Conservation (phyloP, 2,113 vertebrate species). For the Hippocampus comes region DNA sequence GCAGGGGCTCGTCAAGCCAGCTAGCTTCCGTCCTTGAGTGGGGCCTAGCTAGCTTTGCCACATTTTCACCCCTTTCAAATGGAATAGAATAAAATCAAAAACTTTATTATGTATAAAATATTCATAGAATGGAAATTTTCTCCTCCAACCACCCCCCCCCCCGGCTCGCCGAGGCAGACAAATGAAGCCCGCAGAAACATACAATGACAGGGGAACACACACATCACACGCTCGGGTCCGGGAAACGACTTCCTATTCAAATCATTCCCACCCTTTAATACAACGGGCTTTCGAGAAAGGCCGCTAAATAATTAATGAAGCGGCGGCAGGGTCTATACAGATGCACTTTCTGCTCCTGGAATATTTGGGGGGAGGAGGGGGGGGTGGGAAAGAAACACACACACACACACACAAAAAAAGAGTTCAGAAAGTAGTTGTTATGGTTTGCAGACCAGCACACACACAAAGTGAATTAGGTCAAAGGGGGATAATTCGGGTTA, state of each 20-base stretch:
- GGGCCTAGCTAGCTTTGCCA: constrained; percentile 42
- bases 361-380: constrained; percentile 47
- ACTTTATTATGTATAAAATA: constrained; percentile 75
- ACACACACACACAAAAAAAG: constrained; percentile 7
- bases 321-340: constrained; percentile 51
- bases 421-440: constrained; percentile 38
- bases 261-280: constrained; percentile 67
- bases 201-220: constrained; percentile 68
- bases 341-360: constrained; percentile 54
- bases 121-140: constrained; percentile 74
- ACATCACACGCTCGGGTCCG: constrained; percentile 59
- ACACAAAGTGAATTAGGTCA: constrained; percentile 30
- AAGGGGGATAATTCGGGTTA: constrained; percentile 29
- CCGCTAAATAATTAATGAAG: constrained; percentile 71
- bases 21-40: constrained; percentile 62
- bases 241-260: constrained; percentile 68
- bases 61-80: constrained; percentile 52
- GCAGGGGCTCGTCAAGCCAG: constrained; percentile 33
- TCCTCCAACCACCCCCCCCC: constrained; percentile 52
- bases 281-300: constrained; percentile 58
- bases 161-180: constrained; percentile 61
- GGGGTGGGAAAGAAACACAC: constrained; percentile 15
- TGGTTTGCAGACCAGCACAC: constrained; percentile 6
- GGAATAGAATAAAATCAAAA: constrained; percentile 70
- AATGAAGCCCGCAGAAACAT: constrained; percentile 67